Evolutionary conservation across 2,797 vertebrate genomes (phyloP).

Genomic region (Tenualosa thibaudeaui): DNA sequence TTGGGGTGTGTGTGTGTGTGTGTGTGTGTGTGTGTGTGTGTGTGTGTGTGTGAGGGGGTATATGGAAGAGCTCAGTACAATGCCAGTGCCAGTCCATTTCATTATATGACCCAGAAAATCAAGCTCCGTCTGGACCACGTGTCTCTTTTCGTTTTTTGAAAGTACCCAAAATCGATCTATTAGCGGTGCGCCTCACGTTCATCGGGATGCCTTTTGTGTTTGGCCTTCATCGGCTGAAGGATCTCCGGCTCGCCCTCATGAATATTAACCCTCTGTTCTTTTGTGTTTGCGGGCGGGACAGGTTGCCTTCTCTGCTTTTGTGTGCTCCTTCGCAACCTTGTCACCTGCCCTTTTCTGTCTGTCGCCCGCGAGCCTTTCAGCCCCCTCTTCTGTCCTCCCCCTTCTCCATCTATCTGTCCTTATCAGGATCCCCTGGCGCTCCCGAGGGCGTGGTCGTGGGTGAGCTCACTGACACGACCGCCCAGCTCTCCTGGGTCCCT

Average conservation of each 20-base stretch:
- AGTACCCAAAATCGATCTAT: conserved; percentile 55
- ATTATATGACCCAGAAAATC: conserved; percentile 13
- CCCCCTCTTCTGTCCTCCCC: not conserved
- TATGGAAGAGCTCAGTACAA: not conserved
- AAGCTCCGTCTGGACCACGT: not conserved
- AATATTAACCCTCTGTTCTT: conserved; percentile 53
- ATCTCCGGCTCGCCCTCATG: conserved; percentile 47
- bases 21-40: not conserved
- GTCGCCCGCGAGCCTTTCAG: not conserved
- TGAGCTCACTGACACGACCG: conserved; percentile 80
- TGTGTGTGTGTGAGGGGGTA: not conserved
- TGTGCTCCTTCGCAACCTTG: conserved; percentile 34
- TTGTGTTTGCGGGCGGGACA: conserved; percentile 14
- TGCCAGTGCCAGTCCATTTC: conserved; percentile 7
- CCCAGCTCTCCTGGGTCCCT: conserved; percentile 79
- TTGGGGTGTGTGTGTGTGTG: not conserved
- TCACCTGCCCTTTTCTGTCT: conserved; percentile 47
- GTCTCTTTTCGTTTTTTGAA: conserved; percentile 29
- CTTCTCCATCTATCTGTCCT: conserved; percentile 37
- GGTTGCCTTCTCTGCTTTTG: conserved; percentile 35
- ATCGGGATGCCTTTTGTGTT: conserved; percentile 50
- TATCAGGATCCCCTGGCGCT: conserved; percentile 82
- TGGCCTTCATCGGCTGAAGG: conserved; percentile 48
- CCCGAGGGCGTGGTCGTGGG: conserved; percentile 80
- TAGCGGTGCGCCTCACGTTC: conserved; percentile 53